phyloP scores from a whole-genome alignment of 2,888 invertebrate species.

The Plebejus anna region DNA sequence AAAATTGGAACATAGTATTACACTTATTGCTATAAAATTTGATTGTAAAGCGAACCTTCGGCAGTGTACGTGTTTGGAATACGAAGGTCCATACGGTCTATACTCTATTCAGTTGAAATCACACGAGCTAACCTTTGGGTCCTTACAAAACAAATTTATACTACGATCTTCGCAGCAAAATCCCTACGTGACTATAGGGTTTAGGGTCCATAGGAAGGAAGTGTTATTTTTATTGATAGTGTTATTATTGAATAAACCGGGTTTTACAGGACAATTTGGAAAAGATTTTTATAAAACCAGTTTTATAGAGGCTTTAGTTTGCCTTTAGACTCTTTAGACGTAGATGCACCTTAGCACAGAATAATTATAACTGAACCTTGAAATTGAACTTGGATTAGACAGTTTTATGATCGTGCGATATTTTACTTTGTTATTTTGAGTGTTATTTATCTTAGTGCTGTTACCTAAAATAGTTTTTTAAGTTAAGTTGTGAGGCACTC shows the following conservation, averaged over 20 bases:
- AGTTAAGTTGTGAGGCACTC: no score
- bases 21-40: constrained; percentile 6
- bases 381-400: no score
- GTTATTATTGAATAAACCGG: constrained; percentile 3
- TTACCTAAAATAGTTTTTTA: no score
- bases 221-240: constrained; percentile 7
- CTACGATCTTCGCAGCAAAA: neutral
- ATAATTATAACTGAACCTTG: no score
- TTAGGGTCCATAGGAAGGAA: neutral
- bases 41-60: neutral
- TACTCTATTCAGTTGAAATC: neutral
- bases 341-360: no score
- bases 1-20: no score
- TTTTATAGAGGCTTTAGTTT: neutral
- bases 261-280: neutral
- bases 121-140: neutral
- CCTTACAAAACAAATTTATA: constrained; percentile 1
- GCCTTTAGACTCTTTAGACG: neutral
- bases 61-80: neutral
- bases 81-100: neutral
- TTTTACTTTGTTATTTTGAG: no score
- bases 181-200: constrained; percentile 10
- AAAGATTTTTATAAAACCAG: neutral
- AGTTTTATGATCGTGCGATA: no score
- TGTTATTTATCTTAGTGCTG: no score